These are phyloP conservation scores for Drosophila aff. DNA, from an alignment of 1,140 invertebrate species.

Conservation along the genomic window DNA sequence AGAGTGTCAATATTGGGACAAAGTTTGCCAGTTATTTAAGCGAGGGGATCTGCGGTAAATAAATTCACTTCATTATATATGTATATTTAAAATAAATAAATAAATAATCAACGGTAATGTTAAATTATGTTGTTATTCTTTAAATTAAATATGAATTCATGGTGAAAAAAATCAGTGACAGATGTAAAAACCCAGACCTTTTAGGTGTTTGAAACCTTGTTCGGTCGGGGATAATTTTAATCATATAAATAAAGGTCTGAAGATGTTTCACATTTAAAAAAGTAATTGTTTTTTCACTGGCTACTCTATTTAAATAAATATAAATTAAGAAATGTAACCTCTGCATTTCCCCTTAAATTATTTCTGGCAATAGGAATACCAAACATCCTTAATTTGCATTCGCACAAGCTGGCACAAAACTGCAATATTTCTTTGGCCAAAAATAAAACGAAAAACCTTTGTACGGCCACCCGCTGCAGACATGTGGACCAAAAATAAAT, in stretches of 20 bases:
- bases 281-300: background rate
- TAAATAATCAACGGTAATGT: background rate
- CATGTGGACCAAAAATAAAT: conserved; percentile 34
- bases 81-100: no score
- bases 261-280: background rate
- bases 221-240: no score
- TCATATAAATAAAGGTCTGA: background rate
- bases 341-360: background rate
- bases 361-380: background rate
- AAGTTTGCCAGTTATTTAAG: background rate
- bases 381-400: background rate
- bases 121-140: background rate
- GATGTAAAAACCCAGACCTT: no score
- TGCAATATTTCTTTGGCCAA: background rate
- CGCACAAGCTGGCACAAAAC: background rate
- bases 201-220: no score
- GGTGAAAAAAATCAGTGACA: background rate
- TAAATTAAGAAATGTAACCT: background rate
- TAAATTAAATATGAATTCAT: background rate
- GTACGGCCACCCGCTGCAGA: background rate
- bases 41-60: background rate
- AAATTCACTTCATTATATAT: background rate
- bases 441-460: conserved; percentile 1
- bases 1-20: conserved; percentile 25
- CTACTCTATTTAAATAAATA: background rate